Conservation (phyloP, 2,797 vertebrate species). For the Scarus forsteni region DNA sequence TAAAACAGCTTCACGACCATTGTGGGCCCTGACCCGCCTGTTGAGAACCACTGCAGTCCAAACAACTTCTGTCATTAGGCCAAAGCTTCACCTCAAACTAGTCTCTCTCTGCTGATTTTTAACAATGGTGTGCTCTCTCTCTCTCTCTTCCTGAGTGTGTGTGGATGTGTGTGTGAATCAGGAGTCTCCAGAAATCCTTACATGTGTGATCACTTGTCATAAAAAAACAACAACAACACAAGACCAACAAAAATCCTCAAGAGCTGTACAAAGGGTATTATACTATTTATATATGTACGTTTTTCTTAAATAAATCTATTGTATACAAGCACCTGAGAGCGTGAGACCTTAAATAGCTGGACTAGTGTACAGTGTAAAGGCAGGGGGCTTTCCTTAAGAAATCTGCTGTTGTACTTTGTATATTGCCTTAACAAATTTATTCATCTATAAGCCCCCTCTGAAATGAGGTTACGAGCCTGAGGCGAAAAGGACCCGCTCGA, state of each 20-base stretch:
- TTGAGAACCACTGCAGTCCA: too few relatives aligned
- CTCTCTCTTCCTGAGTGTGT: constrained; percentile 20
- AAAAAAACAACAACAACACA: constrained; percentile 67
- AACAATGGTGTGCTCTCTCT: constrained; percentile 53
- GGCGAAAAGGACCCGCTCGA: constrained; percentile 97
- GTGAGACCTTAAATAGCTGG: constrained; percentile 85
- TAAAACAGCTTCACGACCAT: too few relatives aligned
- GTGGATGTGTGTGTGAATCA: constrained; percentile 46
- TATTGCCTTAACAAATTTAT: constrained; percentile 99
- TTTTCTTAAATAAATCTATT: constrained; percentile 99
- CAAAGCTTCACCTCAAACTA: constrained; percentile 82
- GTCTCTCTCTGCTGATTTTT: constrained; percentile 66
- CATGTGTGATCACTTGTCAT: constrained; percentile 77
- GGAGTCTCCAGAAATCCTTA: constrained; percentile 74
- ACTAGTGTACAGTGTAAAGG: constrained; percentile 66
- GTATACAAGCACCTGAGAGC: constrained; percentile 90
- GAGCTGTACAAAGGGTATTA: constrained; percentile 97
- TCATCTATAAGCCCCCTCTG: constrained; percentile 91
- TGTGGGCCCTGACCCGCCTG: too few relatives aligned
- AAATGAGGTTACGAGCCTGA: constrained; percentile 95
- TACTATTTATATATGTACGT: constrained; percentile 99
- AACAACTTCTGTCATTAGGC: constrained; percentile 75
- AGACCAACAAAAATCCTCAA: constrained; percentile 89
- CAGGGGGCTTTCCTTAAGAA: constrained; percentile 84
- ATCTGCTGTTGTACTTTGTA: constrained; percentile 93